Conservation (phyloP, 1,140 invertebrate genomes). For the Anadara kagoshimensis region DNA sequence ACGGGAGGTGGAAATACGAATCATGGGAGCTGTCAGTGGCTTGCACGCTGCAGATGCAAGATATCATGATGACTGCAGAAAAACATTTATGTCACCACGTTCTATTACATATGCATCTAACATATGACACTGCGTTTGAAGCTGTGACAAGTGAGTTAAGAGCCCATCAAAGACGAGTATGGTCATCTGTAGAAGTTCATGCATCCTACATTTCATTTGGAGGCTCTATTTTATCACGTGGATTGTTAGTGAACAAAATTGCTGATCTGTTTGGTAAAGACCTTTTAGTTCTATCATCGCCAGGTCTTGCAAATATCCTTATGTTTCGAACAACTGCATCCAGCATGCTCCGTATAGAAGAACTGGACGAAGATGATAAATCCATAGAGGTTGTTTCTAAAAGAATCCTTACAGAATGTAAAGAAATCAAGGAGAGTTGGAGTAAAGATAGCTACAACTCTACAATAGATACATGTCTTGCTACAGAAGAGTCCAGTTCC, state of each 20-base stretch:
- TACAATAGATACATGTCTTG: background rate
- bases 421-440: background rate
- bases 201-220: conserved; percentile 19
- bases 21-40: conserved; percentile 23
- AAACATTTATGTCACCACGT: conserved; percentile 1
- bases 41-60: conserved; percentile 32
- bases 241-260: conserved; percentile 2
- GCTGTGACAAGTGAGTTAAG: background rate
- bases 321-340: conserved; percentile 28
- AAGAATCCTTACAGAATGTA: background rate
- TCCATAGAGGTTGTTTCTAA: background rate
- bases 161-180: conserved; percentile 10
- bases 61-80: conserved; percentile 30
- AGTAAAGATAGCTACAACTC: conserved; percentile 1
- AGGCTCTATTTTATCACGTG: background rate
- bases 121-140: background rate
- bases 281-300: conserved; percentile 18
- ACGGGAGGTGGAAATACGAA: background rate
- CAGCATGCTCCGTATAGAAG: conserved; percentile 4
- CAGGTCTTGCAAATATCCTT: conserved; percentile 32
- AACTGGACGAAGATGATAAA: conserved; percentile 17
- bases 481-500: background rate
- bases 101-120: background rate
- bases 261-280: conserved; percentile 18
- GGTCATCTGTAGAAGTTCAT: conserved; percentile 24